Evolutionary conservation across 2,797 vertebrate genomes (phyloP).

Genomic region (Nothura maculosa): DNA sequence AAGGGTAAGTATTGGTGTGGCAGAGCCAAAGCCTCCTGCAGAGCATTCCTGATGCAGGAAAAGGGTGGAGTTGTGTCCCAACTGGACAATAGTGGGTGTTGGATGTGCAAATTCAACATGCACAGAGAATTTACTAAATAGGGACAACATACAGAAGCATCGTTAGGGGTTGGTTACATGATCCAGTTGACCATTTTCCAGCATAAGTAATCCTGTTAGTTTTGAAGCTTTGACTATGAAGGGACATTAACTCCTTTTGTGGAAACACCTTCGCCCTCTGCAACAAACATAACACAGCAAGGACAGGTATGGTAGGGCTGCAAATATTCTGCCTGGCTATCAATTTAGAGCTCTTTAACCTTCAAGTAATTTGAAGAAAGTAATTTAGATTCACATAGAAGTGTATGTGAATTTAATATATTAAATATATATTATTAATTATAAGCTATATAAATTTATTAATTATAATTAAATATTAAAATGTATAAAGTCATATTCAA

Average conservation of each 20-base stretch:
- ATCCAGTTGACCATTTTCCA: background rate
- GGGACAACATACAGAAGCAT: background rate
- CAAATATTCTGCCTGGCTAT: background rate
- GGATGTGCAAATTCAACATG: background rate
- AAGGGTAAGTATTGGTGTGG: background rate
- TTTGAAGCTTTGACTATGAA: background rate
- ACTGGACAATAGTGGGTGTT: background rate
- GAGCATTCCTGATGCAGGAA: background rate
- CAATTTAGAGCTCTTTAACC: background rate
- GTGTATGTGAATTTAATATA: too few species aligned
- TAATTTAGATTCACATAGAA: background rate
- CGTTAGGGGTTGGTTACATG: background rate
- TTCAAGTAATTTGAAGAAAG: background rate
- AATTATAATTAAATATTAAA: background rate
- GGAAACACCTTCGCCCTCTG: background rate
- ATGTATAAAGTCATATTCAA: background rate
- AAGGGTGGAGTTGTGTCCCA: background rate
- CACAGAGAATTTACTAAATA: background rate
- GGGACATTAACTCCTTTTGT: background rate
- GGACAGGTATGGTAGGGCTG: background rate
- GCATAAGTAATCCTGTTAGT: background rate
- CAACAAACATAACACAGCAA: accelerated
- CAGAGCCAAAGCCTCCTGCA: background rate
- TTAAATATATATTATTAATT: too few species aligned
- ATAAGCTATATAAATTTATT: too few species aligned